Evolutionary conservation across 2,888 invertebrate genomes (phyloP).

Genomic region (Lamproptera curius): DNA sequence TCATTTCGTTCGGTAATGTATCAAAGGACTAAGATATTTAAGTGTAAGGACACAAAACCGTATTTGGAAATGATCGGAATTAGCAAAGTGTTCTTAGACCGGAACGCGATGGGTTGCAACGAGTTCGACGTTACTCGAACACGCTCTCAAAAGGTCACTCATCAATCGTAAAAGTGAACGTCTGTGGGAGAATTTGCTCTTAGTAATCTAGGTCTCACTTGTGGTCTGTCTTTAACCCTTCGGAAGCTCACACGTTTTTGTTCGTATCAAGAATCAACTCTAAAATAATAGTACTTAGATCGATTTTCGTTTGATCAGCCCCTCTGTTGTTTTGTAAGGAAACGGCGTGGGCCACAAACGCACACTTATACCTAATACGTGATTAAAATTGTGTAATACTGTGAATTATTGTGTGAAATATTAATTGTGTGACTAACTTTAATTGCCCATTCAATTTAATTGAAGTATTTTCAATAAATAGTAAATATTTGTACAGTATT

Average conservation of each 20-base stretch:
- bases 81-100: conserved; percentile 24
- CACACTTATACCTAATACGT: conserved; percentile 1
- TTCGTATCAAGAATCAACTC: neutral
- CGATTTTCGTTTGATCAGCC: neutral
- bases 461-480: no score
- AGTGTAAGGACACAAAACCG: no score
- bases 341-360: neutral
- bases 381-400: neutral
- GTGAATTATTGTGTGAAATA: no score
- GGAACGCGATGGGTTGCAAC: conserved; percentile 21
- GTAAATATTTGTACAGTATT: no score
- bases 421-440: no score
- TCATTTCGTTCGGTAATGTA: no score
- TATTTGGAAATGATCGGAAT: conserved; percentile 13
- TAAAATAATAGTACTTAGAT: neutral
- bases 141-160: conserved; percentile 23
- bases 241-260: conserved; percentile 6
- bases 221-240: conserved; percentile 14
- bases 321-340: conserved; percentile 1
- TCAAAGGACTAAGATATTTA: no score
- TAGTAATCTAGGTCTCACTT: conserved; percentile 18
- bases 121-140: conserved; percentile 18
- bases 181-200: conserved; percentile 25
- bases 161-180: conserved; percentile 23
- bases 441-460: no score